Base-by-base conservation (phyloP, 2,797 vertebrate genomes). In the Smutsia temminckii region DNA sequence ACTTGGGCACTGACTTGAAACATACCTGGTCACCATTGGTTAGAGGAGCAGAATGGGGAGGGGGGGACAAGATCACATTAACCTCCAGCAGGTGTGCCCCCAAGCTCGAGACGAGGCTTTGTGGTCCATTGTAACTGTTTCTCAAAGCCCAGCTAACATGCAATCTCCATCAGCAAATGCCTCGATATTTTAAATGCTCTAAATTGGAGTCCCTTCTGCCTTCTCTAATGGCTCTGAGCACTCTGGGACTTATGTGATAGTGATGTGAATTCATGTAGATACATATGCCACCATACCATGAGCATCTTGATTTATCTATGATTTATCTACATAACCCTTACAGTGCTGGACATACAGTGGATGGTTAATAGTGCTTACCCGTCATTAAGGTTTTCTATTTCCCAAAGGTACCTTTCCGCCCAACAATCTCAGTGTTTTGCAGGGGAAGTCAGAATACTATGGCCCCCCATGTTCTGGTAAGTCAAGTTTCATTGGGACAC, bases 371-470 rank as follows among this genome's bases (percentile, higher is more conserved):
- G 57, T 68, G 49, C 29, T 93, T 55, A 49, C 7, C 32, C 18
- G 5, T 88, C 66, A 42, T 49, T 80, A 64, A 80, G n/a, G 25
- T 77, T 91, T 94, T 61, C 80, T 78, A 5, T 79, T 92, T 92
- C 77, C 8, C 74, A 80, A 85, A 63, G 32, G 4, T 32, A 21
- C 2, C 20, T 4, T 1, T 3, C 1, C 8, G 5, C 2, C 1
- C 21, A 37, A 81, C 21, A 83, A 66, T 37, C 40, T 83, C 42
- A 81, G 53, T 49, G 69, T 49, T 92, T 93, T 78, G n/a, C 5
- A 83, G 14, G 20, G 53, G 53, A 77, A 40, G 32, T 84, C 46
- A 87, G 64, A 71, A 81, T 81, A 92, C 16, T 29, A 81, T 3
- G 25, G 29, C 29, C 69, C 17, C 46, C 10, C 61, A 55, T 10